Evolutionary conservation across 2,888 invertebrate genomes (phyloP).

Genomic region (Zygogramma bicolorata): DNA sequence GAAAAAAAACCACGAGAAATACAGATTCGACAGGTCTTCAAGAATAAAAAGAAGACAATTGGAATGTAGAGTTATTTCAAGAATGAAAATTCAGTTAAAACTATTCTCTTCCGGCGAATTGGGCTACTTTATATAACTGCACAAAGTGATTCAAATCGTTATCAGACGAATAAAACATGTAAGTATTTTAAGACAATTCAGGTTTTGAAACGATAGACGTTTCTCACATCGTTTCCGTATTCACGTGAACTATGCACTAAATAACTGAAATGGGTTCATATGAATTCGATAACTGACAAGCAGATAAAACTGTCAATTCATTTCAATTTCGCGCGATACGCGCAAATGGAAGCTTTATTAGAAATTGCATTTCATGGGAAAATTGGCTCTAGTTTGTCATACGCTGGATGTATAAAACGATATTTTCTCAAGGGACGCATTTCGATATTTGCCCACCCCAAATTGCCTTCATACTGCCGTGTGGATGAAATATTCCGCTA

Average conservation of each 20-base stretch:
- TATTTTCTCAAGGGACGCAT: conserved; percentile 34
- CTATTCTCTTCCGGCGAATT: too few species aligned
- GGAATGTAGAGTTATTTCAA: too few species aligned
- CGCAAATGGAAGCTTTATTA: conserved; percentile 18
- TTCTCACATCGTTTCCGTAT: neutral
- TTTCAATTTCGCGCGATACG: conserved; percentile 24
- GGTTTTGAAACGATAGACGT: neutral
- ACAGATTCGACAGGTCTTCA: too few species aligned
- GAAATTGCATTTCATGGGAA: conserved; percentile 11
- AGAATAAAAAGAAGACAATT: too few species aligned
- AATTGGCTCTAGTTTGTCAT: neutral
- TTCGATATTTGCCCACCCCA: conserved; percentile 52
- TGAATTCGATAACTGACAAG: conserved; percentile 27
- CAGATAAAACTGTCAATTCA: conserved; percentile 43
- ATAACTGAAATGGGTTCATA: neutral
- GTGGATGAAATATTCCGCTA: conserved; percentile 52
- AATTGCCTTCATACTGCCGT: conserved; percentile 53
- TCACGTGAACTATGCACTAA: neutral
- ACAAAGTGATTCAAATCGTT: too few species aligned
- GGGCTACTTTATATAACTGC: too few species aligned
- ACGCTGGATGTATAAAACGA: neutral
- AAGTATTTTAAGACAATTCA: too few species aligned
- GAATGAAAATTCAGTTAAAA: too few species aligned
- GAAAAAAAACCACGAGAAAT: too few species aligned
- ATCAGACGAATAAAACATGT: too few species aligned